A percentile compares a stretch with the other conserved stretches of the same genome.
Evolutionary conservation across 2,797 vertebrate genomes (phyloP).

Genomic region (Emys orbicularis): DNA sequence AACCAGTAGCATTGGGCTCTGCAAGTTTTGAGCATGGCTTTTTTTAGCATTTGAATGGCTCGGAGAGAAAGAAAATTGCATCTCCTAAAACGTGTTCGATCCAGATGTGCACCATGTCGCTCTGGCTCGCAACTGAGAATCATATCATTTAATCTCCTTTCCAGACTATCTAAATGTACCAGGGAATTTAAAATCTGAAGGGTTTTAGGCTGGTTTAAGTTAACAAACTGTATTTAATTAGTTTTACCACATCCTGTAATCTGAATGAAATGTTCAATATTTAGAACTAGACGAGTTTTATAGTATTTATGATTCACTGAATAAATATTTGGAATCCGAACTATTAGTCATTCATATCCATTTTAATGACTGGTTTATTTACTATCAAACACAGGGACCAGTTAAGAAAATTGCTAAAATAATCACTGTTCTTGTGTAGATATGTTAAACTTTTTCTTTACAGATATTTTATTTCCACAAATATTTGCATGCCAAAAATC

Average conservation of each 20-base stretch:
- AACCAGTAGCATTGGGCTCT: neutral
- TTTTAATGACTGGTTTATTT: constrained; percentile 76
- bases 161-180: constrained; percentile 41
- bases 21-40: neutral
- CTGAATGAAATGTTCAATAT: constrained; percentile 73
- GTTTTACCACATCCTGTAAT: constrained; percentile 69
- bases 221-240: constrained; percentile 67
- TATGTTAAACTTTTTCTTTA: constrained; percentile 45
- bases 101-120: constrained; percentile 52
- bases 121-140: constrained; percentile 18
- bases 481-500: neutral
- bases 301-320: constrained; percentile 82
- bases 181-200: constrained; percentile 51
- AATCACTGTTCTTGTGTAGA: neutral
- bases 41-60: constrained; percentile 37
- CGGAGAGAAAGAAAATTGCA: constrained; percentile 65
- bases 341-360: constrained; percentile 77
- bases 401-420: constrained; percentile 51
- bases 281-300: constrained; percentile 64
- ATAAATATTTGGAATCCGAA: constrained; percentile 77
- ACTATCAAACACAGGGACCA: constrained; percentile 63
- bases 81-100: neutral
- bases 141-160: neutral
- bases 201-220: constrained; percentile 61
- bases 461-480: neutral